Evolutionary conservation across 2,888 invertebrate genomes (phyloP).

Genomic region (Thelaira solivaga): DNA sequence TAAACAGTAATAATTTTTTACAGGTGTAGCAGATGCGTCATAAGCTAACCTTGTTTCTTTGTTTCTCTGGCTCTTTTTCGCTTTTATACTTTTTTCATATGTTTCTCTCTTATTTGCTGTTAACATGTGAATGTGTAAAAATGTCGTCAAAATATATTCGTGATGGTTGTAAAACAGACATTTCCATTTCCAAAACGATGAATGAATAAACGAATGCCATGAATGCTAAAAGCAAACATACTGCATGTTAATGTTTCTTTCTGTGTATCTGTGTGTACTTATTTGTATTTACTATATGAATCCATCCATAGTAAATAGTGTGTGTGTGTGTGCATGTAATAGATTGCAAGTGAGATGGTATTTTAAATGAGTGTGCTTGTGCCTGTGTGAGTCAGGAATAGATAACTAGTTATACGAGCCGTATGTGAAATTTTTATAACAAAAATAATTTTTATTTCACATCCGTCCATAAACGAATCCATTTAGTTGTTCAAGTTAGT

Average conservation of each 20-base stretch:
- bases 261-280: too few relatives aligned
- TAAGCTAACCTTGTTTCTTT: too few relatives aligned
- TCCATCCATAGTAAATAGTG: background rate
- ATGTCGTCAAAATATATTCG: slow-evolving; percentile 29
- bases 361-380: background rate
- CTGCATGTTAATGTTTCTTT: background rate
- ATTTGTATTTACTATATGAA: too few relatives aligned
- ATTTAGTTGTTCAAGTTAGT: background rate
- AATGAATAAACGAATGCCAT: slow-evolving; percentile 19
- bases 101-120: too few relatives aligned
- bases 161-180: slow-evolving; percentile 47
- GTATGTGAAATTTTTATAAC: slow-evolving; percentile 46
- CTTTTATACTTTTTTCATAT: too few relatives aligned
- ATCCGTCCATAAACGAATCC: slow-evolving; percentile 4
- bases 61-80: too few relatives aligned
- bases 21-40: too few relatives aligned
- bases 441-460: slow-evolving; percentile 17
- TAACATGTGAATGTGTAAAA: slow-evolving; percentile 2
- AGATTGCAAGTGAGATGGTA: background rate
- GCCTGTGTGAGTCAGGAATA: background rate
- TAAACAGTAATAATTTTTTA: too few relatives aligned
- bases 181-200: slow-evolving; percentile 46
- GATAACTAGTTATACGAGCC: slow-evolving; percentile 6
- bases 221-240: slow-evolving; percentile 39
- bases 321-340: background rate